Percentiles rank a stretch among this genome's conserved stretches.
Evolutionary conservation across 2,888 invertebrate genomes (phyloP).

Genomic region (Hydroisotoma schaefferi): DNA sequence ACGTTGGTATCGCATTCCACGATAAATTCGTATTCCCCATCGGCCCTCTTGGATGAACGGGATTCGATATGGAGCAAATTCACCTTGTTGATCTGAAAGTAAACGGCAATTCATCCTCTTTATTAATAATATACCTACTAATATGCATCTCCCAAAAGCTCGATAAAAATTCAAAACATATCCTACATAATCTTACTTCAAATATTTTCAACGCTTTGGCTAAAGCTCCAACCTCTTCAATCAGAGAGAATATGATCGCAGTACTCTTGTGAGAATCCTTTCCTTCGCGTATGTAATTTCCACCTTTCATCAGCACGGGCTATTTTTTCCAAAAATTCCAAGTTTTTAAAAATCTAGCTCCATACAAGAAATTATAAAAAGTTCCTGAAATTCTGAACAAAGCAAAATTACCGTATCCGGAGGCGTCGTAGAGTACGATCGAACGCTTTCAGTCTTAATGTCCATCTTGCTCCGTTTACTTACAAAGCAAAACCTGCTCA

Average conservation of each 20-base stretch:
- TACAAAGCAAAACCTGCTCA: too few relatives aligned
- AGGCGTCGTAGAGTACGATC: conserved; percentile 1
- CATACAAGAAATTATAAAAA: not conserved
- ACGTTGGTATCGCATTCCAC: conserved; percentile 76
- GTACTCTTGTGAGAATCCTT: conserved; percentile 71
- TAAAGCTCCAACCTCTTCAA: conserved; percentile 79
- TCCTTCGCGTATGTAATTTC: conserved; percentile 78
- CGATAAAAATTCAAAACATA: not conserved
- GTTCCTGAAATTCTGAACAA: not conserved
- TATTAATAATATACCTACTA: too few relatives aligned
- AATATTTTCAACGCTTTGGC: conserved; percentile 85
- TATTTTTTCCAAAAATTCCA: conserved; percentile 50
- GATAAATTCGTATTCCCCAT: conserved; percentile 83
- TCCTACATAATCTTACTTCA: conserved; percentile 63
- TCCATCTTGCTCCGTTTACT: too few relatives aligned
- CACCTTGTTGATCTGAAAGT: conserved; percentile 56
- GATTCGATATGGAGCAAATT: conserved; percentile 93
- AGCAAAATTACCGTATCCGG: conserved; percentile 1
- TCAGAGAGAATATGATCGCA: conserved; percentile 82
- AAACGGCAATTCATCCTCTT: not conserved
- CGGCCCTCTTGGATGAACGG: conserved; percentile 74
- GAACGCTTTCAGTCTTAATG: not conserved
- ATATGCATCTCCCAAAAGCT: too few relatives aligned
- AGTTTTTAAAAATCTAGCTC: not conserved
- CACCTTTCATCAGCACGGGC: conserved; percentile 76